Conservation (phyloP, 2,888 invertebrate genomes). For the Luperina testacea region DNA sequence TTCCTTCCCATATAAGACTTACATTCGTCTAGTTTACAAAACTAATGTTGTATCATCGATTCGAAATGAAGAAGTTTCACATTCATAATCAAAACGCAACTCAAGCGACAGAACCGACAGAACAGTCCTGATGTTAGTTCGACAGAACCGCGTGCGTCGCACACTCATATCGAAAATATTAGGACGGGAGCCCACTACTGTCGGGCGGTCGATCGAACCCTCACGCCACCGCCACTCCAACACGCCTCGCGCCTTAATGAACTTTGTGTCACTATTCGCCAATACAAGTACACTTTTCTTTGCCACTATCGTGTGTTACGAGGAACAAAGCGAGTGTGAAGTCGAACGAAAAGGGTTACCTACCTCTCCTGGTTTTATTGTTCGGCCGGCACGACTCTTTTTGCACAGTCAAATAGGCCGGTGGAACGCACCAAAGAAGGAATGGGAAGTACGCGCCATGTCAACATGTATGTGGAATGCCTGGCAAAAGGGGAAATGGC, state of each 20-base stretch:
- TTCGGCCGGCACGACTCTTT: slow-evolving; percentile 76
- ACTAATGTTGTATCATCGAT: background rate
- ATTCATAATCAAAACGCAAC: slow-evolving; percentile 12
- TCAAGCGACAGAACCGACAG: slow-evolving; percentile 67
- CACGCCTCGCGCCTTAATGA: slow-evolving; percentile 89
- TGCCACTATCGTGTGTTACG: slow-evolving; percentile 86
- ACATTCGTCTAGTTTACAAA: background rate
- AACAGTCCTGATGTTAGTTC: slow-evolving; percentile 9
- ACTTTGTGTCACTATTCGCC: slow-evolving; percentile 88
- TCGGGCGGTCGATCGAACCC: slow-evolving; percentile 75
- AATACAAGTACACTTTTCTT: slow-evolving; percentile 89
- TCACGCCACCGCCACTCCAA: slow-evolving; percentile 84
- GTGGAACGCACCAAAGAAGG: slow-evolving; percentile 54
- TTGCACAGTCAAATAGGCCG: slow-evolving; percentile 79
- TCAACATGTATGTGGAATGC: background rate
- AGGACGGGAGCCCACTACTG: slow-evolving; percentile 66
- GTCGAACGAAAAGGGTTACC: slow-evolving; percentile 84
- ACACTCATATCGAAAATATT: slow-evolving; percentile 86
- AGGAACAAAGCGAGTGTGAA: slow-evolving; percentile 87
- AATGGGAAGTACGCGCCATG: slow-evolving; percentile 1
- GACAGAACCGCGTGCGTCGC: slow-evolving; percentile 68
- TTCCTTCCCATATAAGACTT: background rate
- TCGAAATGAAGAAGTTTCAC: background rate
- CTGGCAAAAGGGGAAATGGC: background rate
- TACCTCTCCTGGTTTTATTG: slow-evolving; percentile 83